Base-by-base conservation (phyloP, 1,140 invertebrate species). In the Trinorchestia longiramus region DNA sequence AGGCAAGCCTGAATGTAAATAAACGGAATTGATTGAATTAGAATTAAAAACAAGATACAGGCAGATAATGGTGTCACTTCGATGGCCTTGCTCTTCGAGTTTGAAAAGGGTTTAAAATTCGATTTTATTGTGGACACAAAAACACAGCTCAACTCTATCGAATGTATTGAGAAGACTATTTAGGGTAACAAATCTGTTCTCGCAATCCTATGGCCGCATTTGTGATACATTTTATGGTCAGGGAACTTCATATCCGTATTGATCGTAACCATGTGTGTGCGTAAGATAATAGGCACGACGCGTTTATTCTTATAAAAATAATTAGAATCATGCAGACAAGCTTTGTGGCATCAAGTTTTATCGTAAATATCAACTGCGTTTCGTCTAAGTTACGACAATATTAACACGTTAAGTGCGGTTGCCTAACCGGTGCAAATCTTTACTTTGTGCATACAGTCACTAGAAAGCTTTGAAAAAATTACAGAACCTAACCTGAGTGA, bases 151-250 rank as follows among this genome's bases (percentile, higher is more conserved):
- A 43, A 90, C 88, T 42, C 43, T 90, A 90, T 90, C n/a, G 88
- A 90, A 90, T 90, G 88, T 90, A 90, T 42, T 90, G 41, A 90
- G 88, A 90, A 90, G 88, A 42, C 88, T 90, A 42, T 36, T 90
- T 90, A 90, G 88, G 88, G 88, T 43, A 4, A 90, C 88, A 90
- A 90, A 90, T 42, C 43, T 90, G 11, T 90, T 47, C 44, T 15
- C 43, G 19, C 92, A 47, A 43, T 94, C 92, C 41, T 94, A 45
- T 41, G 92, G 62, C 62, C 15, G 62, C 62, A 77, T 53, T 53
- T 53, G 47, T 53, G 47, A 8, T 53, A 53, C 47, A 53, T 77
- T 77, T 77, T 28, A 36, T 77, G 11, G 62, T 53, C 62, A 36
- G 62, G 62, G 62, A 11, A 53, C 47, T 11, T 77, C 11, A 3